A percentile compares a stretch with the other conserved stretches of the same genome.
Conservation (phyloP, 1,140 invertebrate species). For the Diabrotica virgifera region DNA sequence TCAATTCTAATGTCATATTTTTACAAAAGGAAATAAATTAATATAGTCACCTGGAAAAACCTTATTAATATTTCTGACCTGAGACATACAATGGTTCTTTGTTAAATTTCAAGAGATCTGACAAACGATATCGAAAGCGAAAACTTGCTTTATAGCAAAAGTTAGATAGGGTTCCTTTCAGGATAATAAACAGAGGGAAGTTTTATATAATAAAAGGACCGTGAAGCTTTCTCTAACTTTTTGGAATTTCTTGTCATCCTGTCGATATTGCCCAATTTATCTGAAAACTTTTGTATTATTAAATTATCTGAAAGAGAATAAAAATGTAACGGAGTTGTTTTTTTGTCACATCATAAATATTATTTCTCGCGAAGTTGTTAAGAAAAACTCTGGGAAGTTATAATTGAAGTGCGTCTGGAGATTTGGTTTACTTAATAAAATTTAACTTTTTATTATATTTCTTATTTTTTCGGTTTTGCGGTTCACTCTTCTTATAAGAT, state of each 20-base stretch:
- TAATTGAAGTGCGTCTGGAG: neutral
- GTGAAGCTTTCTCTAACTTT: slow-evolving; percentile 6
- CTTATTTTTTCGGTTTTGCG: no score
- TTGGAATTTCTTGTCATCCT: neutral
- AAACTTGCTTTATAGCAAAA: slow-evolving; percentile 13
- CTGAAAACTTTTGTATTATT: slow-evolving; percentile 3
- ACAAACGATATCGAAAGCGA: slow-evolving; percentile 17
- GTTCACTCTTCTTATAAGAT: no score
- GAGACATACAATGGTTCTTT: neutral
- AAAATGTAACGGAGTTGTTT: neutral
- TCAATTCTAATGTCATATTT: no score
- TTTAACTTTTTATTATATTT: neutral
- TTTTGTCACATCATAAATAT: slow-evolving; percentile 3
- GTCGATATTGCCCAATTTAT: slow-evolving; percentile 10
- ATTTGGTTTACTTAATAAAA: neutral
- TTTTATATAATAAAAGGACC: slow-evolving; percentile 11
- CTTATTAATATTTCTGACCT: no score
- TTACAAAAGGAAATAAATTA: no score
- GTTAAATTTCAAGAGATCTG: slow-evolving; percentile 9
- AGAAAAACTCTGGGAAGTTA: neutral
- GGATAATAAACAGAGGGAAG: slow-evolving; percentile 11
- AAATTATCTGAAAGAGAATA: slow-evolving; percentile 3
- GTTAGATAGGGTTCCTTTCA: slow-evolving; percentile 7
- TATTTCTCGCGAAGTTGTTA: neutral
- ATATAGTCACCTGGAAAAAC: no score